Conservation (phyloP, 2,797 vertebrate species). For the Pangasius sanitwongsei region DNA sequence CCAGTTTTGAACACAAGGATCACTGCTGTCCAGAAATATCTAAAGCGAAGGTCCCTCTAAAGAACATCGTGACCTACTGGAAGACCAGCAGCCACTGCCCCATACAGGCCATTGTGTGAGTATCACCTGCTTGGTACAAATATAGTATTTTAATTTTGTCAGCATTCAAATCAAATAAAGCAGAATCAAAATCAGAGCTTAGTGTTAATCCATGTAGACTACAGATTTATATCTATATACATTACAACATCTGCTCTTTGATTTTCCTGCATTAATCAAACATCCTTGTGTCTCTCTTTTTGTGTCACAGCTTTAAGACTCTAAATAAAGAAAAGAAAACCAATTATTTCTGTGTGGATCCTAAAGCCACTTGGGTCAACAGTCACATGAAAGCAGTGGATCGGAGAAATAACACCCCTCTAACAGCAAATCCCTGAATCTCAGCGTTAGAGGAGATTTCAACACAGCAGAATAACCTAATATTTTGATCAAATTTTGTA, state of each 20-base stretch:
- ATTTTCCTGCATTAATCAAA: neutral
- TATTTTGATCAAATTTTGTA: neutral
- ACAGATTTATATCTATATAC: neutral
- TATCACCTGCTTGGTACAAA: neutral
- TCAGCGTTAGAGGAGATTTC: neutral
- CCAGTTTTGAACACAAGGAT: rapidly evolving
- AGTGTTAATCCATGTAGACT: neutral
- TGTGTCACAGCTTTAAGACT: conserved; percentile 34
- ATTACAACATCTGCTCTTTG: neutral
- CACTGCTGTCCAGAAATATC: rapidly evolving
- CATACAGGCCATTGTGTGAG: conserved; percentile 36
- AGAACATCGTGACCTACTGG: neutral
- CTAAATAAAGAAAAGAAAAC: neutral
- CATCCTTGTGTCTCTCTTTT: neutral
- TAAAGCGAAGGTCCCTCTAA: neutral
- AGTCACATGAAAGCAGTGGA: neutral
- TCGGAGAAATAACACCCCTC: neutral
- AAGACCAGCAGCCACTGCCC: neutral
- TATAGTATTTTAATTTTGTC: neutral
- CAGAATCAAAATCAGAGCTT: neutral
- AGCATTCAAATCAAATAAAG: neutral
- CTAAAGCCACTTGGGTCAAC: neutral
- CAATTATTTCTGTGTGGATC: neutral
- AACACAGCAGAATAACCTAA: neutral
- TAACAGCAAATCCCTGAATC: neutral